phyloP scores from a whole-genome alignment of 2,888 invertebrate species.

The Mythimna loreyi region DNA sequence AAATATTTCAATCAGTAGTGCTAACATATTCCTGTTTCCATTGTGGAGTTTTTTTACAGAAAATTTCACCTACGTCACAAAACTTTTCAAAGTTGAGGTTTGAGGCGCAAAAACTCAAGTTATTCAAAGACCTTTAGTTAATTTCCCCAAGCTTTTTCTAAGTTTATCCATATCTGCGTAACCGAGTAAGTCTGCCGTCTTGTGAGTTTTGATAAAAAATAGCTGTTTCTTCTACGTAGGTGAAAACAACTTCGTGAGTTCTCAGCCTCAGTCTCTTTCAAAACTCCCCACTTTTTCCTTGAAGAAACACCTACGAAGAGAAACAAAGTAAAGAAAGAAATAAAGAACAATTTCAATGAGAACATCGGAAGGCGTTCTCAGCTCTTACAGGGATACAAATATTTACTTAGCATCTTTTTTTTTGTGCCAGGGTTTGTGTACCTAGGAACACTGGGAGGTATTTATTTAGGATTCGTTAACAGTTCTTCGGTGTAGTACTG shows the following conservation, averaged over 20 bases:
- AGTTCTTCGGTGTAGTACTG: not conserved
- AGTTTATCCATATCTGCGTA: not conserved
- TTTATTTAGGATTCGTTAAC: not conserved
- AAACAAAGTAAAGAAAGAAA: slow-evolving; percentile 9
- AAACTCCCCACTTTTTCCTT: slow-evolving; percentile 8
- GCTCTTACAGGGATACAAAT: not conserved
- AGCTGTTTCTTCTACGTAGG: no score
- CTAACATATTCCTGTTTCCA: no score
- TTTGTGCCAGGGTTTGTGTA: not conserved
- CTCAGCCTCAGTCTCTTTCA: no score
- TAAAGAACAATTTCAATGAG: slow-evolving; percentile 5
- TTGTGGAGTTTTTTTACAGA: no score
- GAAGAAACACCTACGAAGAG: slow-evolving; percentile 10
- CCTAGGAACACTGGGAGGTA: not conserved
- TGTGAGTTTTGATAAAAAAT: no score
- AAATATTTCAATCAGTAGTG: no score
- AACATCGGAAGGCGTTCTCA: slow-evolving; percentile 13
- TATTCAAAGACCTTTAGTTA: not conserved
- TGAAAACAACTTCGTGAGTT: no score
- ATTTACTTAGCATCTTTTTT: not conserved
- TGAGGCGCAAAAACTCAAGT: not conserved
- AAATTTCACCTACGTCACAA: no score
- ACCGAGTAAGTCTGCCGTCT: no score
- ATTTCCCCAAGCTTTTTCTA: slow-evolving; percentile 6
- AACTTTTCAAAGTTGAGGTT: no score